A percentile compares a stretch with the other conserved stretches of the same genome.
phyloP scores from a whole-genome alignment of 2,888 invertebrate genomes.

The Archips crataeganus region DNA sequence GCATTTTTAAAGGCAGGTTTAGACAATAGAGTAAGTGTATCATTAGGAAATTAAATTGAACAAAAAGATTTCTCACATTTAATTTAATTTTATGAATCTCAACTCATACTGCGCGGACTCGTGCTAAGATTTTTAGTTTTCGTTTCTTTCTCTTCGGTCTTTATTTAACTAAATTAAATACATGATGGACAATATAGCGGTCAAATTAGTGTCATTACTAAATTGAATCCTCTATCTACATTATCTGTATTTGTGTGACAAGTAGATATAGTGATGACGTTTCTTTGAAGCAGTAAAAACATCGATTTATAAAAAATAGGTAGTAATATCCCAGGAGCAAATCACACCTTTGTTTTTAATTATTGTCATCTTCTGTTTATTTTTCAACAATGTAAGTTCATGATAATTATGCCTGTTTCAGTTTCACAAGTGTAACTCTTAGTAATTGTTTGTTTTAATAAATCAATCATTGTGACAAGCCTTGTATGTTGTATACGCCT shows the following conservation, averaged over 20 bases:
- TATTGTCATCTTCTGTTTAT: constrained; percentile 30
- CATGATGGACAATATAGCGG: background rate
- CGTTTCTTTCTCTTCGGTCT: no score
- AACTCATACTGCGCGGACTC: no score
- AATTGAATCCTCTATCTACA: no score
- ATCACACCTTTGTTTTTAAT: constrained; percentile 36
- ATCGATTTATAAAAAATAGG: constrained; percentile 41
- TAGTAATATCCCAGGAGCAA: constrained; percentile 15
- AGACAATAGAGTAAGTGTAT: background rate
- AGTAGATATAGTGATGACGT: constrained; percentile 37
- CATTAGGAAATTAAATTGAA: background rate
- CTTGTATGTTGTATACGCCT: constrained; percentile 41
- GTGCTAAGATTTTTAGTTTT: no score
- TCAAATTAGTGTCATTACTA: no score
- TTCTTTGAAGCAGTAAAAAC: constrained; percentile 41
- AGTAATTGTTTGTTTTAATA: constrained; percentile 36
- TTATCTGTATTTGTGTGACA: constrained; percentile 11
- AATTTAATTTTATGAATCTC: no score
- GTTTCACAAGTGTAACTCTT: background rate
- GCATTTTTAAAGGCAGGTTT: background rate
- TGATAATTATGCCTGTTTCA: background rate
- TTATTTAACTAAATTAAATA: no score
- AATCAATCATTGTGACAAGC: constrained; percentile 41
- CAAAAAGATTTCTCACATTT: no score
- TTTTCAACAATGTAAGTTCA: constrained; percentile 34